phyloP scores from a whole-genome alignment of 2,797 vertebrate species.

The Helicolenus hilgendorfi region DNA sequence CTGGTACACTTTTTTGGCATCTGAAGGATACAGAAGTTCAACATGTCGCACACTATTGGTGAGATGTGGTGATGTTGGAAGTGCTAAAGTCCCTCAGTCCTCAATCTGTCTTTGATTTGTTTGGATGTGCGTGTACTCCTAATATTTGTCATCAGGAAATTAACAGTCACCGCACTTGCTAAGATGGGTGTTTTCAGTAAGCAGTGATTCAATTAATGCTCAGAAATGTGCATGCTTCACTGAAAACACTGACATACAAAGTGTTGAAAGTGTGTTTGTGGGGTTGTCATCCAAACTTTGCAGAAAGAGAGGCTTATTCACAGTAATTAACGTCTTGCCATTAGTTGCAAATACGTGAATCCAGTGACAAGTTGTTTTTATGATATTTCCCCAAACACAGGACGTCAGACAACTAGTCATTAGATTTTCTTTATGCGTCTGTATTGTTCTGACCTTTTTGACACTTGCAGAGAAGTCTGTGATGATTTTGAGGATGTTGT shows the following conservation, averaged over 20 bases:
- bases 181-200: background rate
- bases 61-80: background rate
- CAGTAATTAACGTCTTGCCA: background rate
- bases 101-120: background rate
- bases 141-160: background rate
- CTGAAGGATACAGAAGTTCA: background rate
- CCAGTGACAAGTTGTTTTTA: background rate
- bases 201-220: background rate
- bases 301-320: background rate
- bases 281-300: background rate
- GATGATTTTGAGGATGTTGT: conserved; percentile 99
- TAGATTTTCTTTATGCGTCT: background rate
- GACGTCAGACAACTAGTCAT: background rate
- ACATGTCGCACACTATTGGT: background rate
- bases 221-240: background rate
- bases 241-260: background rate
- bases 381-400: background rate
- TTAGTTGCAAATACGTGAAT: background rate
- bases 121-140: background rate
- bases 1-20: background rate
- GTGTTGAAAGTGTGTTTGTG: background rate
- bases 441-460: conserved; percentile 93
- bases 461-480: conserved; percentile 98
- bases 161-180: background rate
- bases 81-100: background rate